Evolutionary conservation across 2,888 invertebrate species (phyloP).

Genomic region (Teinopalpus imperialis): DNA sequence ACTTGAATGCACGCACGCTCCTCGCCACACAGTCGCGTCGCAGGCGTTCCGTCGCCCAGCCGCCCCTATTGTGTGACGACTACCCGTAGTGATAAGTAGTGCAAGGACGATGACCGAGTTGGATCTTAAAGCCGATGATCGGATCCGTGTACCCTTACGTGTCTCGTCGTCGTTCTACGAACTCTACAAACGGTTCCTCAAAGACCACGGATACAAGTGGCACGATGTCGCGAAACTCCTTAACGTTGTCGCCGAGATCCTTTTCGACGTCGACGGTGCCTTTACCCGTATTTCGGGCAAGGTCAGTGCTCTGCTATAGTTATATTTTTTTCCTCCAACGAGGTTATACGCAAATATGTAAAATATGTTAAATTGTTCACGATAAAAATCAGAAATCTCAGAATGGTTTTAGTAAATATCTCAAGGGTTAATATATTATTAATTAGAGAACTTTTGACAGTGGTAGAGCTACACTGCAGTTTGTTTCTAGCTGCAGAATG

Average conservation of each 20-base stretch:
- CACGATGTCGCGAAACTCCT: slow-evolving; percentile 73
- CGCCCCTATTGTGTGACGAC: slow-evolving; percentile 48
- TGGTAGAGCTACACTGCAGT: too few species aligned
- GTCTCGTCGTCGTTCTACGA: slow-evolving; percentile 68
- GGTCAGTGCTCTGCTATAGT: slow-evolving; percentile 54
- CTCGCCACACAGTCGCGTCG: slow-evolving; percentile 61
- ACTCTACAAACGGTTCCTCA: slow-evolving; percentile 71
- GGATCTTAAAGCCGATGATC: slow-evolving; percentile 56
- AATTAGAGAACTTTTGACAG: neutral
- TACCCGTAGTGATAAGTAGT: slow-evolving; percentile 44
- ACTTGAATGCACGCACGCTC: slow-evolving; percentile 37
- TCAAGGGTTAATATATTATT: neutral
- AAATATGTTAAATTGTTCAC: slow-evolving; percentile 11
- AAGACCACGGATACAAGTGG: slow-evolving; percentile 77
- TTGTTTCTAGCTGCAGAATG: too few species aligned
- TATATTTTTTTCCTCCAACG: slow-evolving; percentile 24
- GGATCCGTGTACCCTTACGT: slow-evolving; percentile 53
- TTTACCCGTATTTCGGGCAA: slow-evolving; percentile 66
- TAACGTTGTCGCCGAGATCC: slow-evolving; percentile 66
- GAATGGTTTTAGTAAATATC: neutral
- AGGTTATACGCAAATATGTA: slow-evolving; percentile 9
- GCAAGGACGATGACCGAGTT: slow-evolving; percentile 62
- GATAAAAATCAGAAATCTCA: neutral
- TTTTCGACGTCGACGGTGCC: slow-evolving; percentile 73
- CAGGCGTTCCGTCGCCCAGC: slow-evolving; percentile 60